These are phyloP conservation scores for Parnassius mnemosyne DNA, from an alignment of 2,888 invertebrate species.

Conservation along the genomic window DNA sequence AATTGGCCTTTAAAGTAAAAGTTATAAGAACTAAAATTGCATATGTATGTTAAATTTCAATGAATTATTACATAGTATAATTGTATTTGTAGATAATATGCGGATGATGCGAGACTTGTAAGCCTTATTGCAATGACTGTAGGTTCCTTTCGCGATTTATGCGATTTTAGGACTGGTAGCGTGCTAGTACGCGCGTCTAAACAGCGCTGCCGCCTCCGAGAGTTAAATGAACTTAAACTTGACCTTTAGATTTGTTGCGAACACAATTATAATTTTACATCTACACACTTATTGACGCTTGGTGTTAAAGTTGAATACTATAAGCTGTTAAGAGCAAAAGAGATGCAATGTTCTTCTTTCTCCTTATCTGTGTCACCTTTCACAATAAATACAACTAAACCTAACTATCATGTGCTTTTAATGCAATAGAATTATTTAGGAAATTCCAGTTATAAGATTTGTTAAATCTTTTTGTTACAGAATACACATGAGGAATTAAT, in stretches of 20 bases:
- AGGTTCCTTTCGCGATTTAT: conserved; percentile 6
- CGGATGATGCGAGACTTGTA: background rate
- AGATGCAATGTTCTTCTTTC: background rate
- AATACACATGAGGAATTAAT: too few relatives aligned
- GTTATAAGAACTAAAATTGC: conserved; percentile 1
- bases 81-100: conserved; percentile 12
- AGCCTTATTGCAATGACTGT: background rate
- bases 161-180: background rate
- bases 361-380: background rate
- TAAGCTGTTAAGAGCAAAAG: background rate
- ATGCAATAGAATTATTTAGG: too few relatives aligned
- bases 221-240: conserved; percentile 28
- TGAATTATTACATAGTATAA: conserved; percentile 1
- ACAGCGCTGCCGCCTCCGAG: conserved; percentile 17
- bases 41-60: background rate
- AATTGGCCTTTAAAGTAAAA: background rate
- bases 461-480: too few relatives aligned
- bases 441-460: too few relatives aligned
- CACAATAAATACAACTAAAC: background rate
- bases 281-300: conserved; percentile 17
- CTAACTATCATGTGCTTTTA: too few relatives aligned
- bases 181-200: conserved; percentile 4
- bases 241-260: conserved; percentile 27
- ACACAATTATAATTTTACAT: conserved; percentile 24
- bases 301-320: conserved; percentile 1